These are phyloP conservation scores for Ophion obscuratus DNA, from an alignment of 2,888 invertebrate genomes.

Conservation along the genomic window DNA sequence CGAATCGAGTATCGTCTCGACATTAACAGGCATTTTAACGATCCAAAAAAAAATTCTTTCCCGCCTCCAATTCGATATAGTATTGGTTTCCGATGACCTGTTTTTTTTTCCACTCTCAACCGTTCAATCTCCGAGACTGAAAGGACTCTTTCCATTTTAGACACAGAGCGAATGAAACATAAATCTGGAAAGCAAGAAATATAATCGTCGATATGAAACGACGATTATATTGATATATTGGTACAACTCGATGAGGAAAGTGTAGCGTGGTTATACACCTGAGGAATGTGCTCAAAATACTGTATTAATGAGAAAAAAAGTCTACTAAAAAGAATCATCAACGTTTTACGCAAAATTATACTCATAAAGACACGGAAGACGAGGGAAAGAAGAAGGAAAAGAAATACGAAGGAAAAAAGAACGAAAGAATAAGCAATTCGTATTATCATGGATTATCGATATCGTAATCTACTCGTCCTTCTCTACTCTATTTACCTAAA, in stretches of 20 bases:
- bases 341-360: slow-evolving; percentile 80
- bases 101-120: not conserved
- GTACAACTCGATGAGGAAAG: slow-evolving; percentile 83
- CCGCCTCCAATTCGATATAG: slow-evolving; percentile 1
- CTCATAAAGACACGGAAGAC: slow-evolving; percentile 73
- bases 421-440: slow-evolving; percentile 25
- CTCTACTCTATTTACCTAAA: slow-evolving; percentile 79
- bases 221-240: slow-evolving; percentile 74
- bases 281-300: slow-evolving; percentile 84
- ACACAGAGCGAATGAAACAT: not conserved
- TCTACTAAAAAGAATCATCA: slow-evolving; percentile 79
- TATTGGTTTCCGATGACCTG: not conserved
- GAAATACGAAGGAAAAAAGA: slow-evolving; percentile 25
- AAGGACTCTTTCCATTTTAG: slow-evolving; percentile 22
- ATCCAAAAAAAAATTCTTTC: slow-evolving; percentile 14
- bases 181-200: slow-evolving; percentile 21
- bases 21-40: slow-evolving; percentile 30
- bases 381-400: slow-evolving; percentile 7
- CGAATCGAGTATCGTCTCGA: slow-evolving; percentile 40
- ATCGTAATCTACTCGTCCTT: slow-evolving; percentile 82
- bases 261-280: slow-evolving; percentile 83
- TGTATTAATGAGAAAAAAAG: slow-evolving; percentile 81
- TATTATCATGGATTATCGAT: slow-evolving; percentile 80
- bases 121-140: slow-evolving; percentile 12
- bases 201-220: slow-evolving; percentile 48